Percentiles rank a stretch among this genome's conserved stretches.
Conservation (phyloP, 2,888 invertebrate species). For the Cephus pulcher region DNA sequence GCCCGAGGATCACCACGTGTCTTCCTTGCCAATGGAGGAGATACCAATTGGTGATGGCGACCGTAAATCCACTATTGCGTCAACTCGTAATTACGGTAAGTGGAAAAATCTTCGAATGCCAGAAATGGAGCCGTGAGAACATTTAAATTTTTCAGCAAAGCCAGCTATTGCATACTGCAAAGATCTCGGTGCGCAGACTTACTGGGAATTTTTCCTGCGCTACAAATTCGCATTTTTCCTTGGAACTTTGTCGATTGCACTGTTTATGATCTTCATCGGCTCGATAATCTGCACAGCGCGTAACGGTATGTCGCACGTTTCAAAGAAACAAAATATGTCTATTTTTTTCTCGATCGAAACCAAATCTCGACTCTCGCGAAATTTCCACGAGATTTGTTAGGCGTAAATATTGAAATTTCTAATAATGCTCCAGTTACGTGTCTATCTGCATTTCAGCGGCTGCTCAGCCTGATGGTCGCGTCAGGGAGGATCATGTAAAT, state of each 20-base stretch:
- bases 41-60: slow-evolving; percentile 17
- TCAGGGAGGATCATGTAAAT: not conserved
- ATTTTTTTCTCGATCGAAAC: not conserved
- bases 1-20: slow-evolving; percentile 15
- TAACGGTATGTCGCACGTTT: not conserved
- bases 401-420: no score
- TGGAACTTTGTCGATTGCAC: slow-evolving; percentile 10
- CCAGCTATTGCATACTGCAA: not conserved
- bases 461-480: not conserved
- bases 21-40: slow-evolving; percentile 26
- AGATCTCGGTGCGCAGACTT: not conserved
- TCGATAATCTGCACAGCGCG: not conserved
- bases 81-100: slow-evolving; percentile 16
- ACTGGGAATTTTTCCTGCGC: slow-evolving; percentile 16
- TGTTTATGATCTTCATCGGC: not conserved
- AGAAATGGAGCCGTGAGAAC: not conserved
- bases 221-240: slow-evolving; percentile 20
- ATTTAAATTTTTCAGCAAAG: not conserved
- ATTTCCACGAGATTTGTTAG: not conserved
- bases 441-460: not conserved
- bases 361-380: not conserved
- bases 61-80: not conserved
- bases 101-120: not conserved
- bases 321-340: not conserved
- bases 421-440: not conserved